Evolutionary conservation across 2,888 invertebrate genomes (phyloP).

Genomic region (Ophion slaviceki): DNA sequence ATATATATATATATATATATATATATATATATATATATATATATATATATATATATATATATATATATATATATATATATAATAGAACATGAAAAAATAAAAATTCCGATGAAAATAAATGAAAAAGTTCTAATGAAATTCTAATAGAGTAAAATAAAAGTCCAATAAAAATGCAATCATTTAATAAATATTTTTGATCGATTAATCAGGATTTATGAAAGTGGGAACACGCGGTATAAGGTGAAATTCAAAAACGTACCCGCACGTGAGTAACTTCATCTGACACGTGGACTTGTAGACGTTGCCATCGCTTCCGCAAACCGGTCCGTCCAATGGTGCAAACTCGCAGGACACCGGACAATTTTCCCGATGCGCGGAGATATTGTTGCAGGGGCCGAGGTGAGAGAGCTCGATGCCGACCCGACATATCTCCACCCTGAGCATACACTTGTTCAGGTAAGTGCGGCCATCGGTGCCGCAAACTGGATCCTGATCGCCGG

Average conservation of each 20-base stretch:
- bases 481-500: slow-evolving; percentile 93
- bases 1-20: background rate
- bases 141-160: background rate
- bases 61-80: background rate
- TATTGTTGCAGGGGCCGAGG: slow-evolving; percentile 87
- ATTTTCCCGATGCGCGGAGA: slow-evolving; percentile 93
- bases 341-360: slow-evolving; percentile 95
- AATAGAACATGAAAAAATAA: background rate
- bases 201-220: background rate
- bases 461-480: slow-evolving; percentile 95
- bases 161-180: background rate
- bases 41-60: background rate
- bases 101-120: background rate
- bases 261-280: slow-evolving; percentile 96
- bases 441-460: slow-evolving; percentile 91
- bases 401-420: slow-evolving; percentile 87
- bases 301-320: slow-evolving; percentile 96
- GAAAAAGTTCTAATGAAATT: background rate
- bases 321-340: slow-evolving; percentile 94
- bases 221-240: background rate
- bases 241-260: slow-evolving; percentile 84
- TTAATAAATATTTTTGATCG: background rate
- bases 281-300: slow-evolving; percentile 97
- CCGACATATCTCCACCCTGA: slow-evolving; percentile 83
- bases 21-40: background rate